Evolutionary conservation across 1,140 invertebrate species (phyloP).

Genomic region (Cyrtorhinus lividipennis): DNA sequence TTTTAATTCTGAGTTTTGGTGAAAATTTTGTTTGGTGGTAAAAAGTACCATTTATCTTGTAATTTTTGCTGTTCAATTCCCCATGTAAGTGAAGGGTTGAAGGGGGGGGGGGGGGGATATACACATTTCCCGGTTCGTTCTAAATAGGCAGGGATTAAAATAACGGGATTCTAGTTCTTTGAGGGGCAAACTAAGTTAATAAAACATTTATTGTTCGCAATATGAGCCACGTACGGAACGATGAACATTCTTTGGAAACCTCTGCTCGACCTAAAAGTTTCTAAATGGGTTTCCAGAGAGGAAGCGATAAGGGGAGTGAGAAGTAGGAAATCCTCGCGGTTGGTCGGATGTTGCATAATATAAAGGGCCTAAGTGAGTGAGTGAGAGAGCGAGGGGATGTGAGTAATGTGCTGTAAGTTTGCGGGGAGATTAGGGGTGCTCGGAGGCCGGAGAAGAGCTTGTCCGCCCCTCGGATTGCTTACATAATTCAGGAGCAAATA

Average conservation of each 20-base stretch:
- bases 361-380: neutral
- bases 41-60: no score
- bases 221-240: no score
- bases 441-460: slow-evolving; percentile 6
- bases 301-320: neutral
- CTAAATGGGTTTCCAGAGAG: neutral
- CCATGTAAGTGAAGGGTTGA: no score
- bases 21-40: no score
- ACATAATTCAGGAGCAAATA: slow-evolving; percentile 20
- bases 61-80: no score
- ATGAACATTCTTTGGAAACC: neutral
- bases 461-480: slow-evolving; percentile 13
- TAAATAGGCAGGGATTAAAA: neutral
- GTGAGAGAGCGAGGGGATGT: neutral
- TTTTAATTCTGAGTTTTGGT: no score
- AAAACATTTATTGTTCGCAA: no score
- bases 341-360: neutral
- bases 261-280: no score
- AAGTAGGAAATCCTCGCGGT: slow-evolving; percentile 10
- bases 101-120: no score
- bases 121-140: neutral
- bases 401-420: slow-evolving; percentile 16
- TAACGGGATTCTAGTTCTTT: neutral
- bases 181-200: neutral
- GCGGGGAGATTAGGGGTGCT: slow-evolving; percentile 1